A percentile compares a stretch with the other conserved stretches of the same genome.
These are phyloP conservation scores for Ischnura elegans DNA, from an alignment of 2,888 invertebrate species.

Conservation along the genomic window DNA sequence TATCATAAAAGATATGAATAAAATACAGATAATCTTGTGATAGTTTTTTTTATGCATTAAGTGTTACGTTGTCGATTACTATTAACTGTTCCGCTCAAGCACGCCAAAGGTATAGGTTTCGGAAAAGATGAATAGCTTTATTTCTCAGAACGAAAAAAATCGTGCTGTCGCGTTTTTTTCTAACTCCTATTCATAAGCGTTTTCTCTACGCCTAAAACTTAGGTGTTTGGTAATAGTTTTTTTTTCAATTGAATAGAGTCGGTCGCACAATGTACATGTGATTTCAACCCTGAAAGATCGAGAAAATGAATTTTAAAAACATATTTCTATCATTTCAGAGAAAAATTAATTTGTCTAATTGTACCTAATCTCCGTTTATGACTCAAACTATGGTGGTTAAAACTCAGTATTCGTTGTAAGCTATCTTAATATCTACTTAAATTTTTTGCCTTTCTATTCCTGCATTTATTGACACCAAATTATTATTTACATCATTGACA, in stretches of 20 bases:
- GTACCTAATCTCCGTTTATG: no score
- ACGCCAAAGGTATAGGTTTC: not conserved
- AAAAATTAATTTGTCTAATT: no score
- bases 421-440: no score
- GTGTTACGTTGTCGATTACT: not conserved
- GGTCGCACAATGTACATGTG: not conserved
- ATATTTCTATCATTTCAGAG: not conserved
- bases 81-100: not conserved
- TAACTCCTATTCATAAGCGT: not conserved
- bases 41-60: not conserved
- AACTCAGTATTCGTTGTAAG: no score
- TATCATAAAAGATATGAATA: no score
- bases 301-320: not conserved
- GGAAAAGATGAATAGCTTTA: not conserved
- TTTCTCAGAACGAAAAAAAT: not conserved
- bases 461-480: no score
- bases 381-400: no score
- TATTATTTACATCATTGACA: no score
- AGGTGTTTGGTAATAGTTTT: not conserved
- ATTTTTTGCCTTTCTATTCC: no score
- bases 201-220: not conserved
- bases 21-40: no score
- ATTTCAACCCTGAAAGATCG: not conserved
- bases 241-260: not conserved
- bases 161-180: not conserved